phyloP scores from a whole-genome alignment of 2,113 vertebrate species.

The Climacteris rufus region DNA sequence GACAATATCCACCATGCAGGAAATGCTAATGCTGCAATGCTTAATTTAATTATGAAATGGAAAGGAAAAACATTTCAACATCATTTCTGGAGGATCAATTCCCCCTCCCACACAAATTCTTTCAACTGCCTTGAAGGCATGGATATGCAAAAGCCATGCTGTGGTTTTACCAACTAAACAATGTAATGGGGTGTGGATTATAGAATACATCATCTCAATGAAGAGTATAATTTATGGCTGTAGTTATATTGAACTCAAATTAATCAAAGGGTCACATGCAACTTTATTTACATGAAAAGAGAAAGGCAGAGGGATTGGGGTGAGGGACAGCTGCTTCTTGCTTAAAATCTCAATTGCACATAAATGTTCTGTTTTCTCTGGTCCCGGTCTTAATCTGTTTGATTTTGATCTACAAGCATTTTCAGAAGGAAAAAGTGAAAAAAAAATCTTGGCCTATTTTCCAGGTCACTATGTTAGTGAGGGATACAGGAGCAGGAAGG shows the following conservation, averaged over 20 bases:
- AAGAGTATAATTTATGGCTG: neutral
- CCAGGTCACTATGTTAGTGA: neutral
- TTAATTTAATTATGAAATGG: neutral
- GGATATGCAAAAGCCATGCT: neutral
- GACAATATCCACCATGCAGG: neutral
- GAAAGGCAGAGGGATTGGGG: neutral
- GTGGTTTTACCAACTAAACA: neutral
- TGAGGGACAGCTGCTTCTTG: neutral
- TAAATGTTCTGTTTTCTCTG: neutral
- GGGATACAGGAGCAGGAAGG: neutral
- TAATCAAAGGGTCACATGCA: neutral
- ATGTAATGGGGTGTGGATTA: neutral
- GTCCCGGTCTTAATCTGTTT: neutral
- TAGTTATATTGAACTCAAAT: neutral
- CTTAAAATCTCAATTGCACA: neutral
- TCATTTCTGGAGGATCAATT: neutral
- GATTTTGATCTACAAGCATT: neutral
- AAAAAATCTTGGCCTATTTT: neutral
- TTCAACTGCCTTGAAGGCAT: neutral
- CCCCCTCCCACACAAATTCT: neutral
- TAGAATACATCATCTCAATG: neutral
- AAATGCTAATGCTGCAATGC: neutral
- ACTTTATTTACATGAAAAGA: neutral
- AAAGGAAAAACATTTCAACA: neutral
- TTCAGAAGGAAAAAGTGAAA: neutral